phyloP scores from a whole-genome alignment of 2,113 vertebrate genomes.

The Nothoprocta pentlandii region DNA sequence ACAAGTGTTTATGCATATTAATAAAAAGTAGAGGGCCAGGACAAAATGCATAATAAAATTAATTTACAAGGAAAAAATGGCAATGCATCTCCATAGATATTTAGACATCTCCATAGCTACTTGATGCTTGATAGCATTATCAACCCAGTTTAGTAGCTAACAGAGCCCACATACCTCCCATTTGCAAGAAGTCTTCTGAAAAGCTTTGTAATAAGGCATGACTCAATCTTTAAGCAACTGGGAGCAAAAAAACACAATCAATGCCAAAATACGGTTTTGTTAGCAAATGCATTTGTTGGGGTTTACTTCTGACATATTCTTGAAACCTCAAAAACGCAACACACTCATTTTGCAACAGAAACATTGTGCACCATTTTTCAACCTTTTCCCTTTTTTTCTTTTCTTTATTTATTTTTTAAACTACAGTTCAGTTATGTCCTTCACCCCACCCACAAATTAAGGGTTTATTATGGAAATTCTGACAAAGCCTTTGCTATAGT shows the following conservation, averaged over 20 bases:
- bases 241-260: neutral
- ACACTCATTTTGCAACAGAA: neutral
- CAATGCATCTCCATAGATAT: too few species aligned
- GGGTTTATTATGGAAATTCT: slow-evolving; percentile 40
- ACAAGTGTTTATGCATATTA: neutral
- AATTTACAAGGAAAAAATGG: neutral
- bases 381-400: neutral
- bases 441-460: neutral
- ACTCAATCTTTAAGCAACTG: neutral
- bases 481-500: neutral
- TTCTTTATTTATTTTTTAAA: neutral
- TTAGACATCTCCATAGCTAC: neutral
- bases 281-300: neutral
- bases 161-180: neutral
- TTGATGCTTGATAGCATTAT: neutral
- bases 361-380: neutral
- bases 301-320: neutral
- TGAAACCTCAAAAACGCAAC: neutral
- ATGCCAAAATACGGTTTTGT: neutral
- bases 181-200: neutral
- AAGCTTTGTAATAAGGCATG: neutral
- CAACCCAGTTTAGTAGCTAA: neutral
- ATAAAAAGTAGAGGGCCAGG: neutral
- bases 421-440: neutral
- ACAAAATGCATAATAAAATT: neutral